Conservation (phyloP, 2,797 vertebrate species). For the Heterohyrax brucei region DNA sequence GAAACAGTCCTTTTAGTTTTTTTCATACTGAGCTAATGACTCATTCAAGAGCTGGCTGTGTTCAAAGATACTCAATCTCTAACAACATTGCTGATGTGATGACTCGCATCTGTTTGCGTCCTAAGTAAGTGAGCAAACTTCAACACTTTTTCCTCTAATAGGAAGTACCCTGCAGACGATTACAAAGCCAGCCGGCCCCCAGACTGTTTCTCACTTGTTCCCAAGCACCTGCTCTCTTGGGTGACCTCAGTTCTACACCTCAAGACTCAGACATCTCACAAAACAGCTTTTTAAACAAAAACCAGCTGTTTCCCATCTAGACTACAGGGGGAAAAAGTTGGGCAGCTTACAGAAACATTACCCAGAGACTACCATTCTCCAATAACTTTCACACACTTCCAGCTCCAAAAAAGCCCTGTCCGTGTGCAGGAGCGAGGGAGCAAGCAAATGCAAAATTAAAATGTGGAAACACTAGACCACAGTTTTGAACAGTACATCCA, state of each 20-base stretch:
- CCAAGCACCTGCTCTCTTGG: conserved; percentile 91
- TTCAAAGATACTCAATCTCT: conserved; percentile 69
- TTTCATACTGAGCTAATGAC: conserved; percentile 77
- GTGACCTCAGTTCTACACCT: conserved; percentile 92
- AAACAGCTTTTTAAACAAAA: conserved; percentile 93
- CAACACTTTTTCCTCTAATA: not conserved
- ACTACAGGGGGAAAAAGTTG: conserved; percentile 84
- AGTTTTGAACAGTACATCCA: conserved; percentile 72
- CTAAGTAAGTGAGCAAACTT: not conserved
- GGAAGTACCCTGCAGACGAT: conserved; percentile 76
- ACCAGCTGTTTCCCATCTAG: conserved; percentile 92
- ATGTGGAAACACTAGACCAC: conserved; percentile 70
- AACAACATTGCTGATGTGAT: conserved; percentile 68
- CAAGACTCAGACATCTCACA: conserved; percentile 90
- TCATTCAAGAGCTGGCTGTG: conserved; percentile 67
- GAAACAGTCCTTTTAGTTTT: conserved; percentile 71
- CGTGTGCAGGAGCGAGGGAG: conserved; percentile 66
- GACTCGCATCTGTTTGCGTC: conserved; percentile 48
- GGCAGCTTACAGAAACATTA: conserved; percentile 87
- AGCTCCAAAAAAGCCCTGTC: conserved; percentile 75
- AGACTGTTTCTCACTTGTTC: conserved; percentile 86
- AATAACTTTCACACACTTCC: conserved; percentile 88
- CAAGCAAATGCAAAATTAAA: conserved; percentile 75
- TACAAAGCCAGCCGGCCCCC: not conserved
- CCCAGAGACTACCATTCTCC: conserved; percentile 89